Percentiles rank a stretch among this genome's conserved stretches.
Conservation (phyloP, 1,140 invertebrate genomes). For the Parapsyche elsis region DNA sequence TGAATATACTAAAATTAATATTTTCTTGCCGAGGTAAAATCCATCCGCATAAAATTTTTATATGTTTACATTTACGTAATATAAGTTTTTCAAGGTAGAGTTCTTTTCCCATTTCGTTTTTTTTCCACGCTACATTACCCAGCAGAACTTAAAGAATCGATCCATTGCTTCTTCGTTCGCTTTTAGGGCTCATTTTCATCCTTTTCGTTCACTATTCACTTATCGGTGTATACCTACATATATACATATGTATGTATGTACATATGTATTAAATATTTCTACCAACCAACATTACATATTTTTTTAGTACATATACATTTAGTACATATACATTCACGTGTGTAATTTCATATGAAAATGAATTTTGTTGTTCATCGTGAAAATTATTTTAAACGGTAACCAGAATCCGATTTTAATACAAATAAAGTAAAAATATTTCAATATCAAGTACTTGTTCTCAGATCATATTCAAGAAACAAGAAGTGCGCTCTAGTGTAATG, state of each 20-base stretch:
- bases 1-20: neutral
- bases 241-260: neutral
- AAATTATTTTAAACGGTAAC: too few species aligned
- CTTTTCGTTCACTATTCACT: neutral
- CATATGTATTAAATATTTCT: neutral
- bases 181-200: neutral
- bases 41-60: too few species aligned
- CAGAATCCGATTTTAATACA: too few species aligned
- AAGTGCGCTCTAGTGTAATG: too few species aligned
- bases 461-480: too few species aligned
- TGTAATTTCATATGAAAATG: too few species aligned
- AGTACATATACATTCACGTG: too few species aligned
- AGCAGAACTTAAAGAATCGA: neutral
- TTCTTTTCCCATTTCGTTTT: neutral
- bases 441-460: too few species aligned
- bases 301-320: too few species aligned
- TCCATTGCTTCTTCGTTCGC: neutral
- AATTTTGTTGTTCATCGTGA: too few species aligned
- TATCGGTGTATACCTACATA: neutral
- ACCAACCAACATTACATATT: neutral
- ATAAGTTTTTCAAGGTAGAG: neutral
- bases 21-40: too few species aligned
- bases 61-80: neutral
- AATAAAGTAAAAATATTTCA: too few species aligned
- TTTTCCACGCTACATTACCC: constrained; percentile 3